Conservation (phyloP, 2,797 vertebrate genomes). For the Dendrocincla tyrannina region DNA sequence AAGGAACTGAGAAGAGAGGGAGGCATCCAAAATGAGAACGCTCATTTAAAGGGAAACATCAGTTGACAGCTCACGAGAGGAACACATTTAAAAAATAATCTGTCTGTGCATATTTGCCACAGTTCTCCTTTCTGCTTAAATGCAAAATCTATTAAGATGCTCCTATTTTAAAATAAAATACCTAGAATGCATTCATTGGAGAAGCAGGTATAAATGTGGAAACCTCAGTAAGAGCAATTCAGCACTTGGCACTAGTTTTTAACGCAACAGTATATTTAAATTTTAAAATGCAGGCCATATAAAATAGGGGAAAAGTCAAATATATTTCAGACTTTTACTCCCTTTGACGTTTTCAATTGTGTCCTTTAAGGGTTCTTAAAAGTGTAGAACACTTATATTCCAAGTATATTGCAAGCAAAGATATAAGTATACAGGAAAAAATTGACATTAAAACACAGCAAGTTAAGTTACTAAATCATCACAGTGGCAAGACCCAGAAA, state of each 20-base stretch:
- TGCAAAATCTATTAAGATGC: background rate
- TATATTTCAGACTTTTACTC: background rate
- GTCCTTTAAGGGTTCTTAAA: background rate
- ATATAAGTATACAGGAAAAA: background rate
- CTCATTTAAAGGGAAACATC: background rate
- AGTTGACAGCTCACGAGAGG: background rate
- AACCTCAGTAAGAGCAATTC: background rate
- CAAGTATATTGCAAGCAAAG: background rate
- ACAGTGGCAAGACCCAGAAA: background rate
- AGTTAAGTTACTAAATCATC: background rate
- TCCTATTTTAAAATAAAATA: background rate
- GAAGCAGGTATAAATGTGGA: background rate
- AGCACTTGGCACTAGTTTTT: background rate
- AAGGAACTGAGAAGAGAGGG: background rate
- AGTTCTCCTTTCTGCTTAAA: background rate
- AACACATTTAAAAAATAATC: background rate
- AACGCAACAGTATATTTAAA: background rate
- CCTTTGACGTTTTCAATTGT: background rate
- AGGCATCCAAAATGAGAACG: constrained; percentile 42
- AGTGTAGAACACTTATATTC: background rate
- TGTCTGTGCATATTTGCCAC: background rate
- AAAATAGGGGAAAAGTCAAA: background rate
- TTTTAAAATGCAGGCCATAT: background rate
- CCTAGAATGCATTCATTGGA: background rate
- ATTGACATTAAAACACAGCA: background rate